Base-by-base conservation (phyloP, 1,140 invertebrate genomes). In the Aphaenogaster rudis region DNA sequence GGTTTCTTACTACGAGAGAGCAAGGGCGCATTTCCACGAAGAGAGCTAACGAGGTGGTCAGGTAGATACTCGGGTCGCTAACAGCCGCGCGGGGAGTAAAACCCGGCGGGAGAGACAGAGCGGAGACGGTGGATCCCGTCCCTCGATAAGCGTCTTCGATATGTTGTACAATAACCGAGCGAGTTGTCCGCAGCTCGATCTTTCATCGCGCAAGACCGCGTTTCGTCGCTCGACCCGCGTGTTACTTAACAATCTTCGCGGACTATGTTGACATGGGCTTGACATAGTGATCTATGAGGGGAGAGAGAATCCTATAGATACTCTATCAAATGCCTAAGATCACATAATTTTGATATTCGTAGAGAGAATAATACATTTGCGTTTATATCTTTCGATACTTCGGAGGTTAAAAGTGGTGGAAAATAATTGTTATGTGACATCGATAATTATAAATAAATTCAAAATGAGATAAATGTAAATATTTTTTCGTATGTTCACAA, bases 121-220 rank as follows among this genome's bases (percentile, higher is more conserved):
- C 57, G 69, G 81, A 87, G 74, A 89, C 57, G 52, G 57, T 76
- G 84, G 74, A 79, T 64, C 57, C 67, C 45, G 45, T 86, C 45
- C 48, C n/a, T 57, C 76, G 87, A 88, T 88, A 88, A 88, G 71
- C 71, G 86, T 81, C 87, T 88, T 87, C 77, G 85, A 87, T 88
- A 77, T 77, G 74, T 71, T 45, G 85, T 77, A 87, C 87, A 88
- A 88, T 88, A 88, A 86, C 76, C 76, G 61, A 86, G 39, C 21
- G 52, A 67, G 66, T 66, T 61, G 52, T 45, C 59, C 4, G 50
- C 39, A 45, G 72, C 64, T 59, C 71, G 69, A 84, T 52, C 81
- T 76, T 72, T 76, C 69, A 59, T 72, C 80, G 52, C 78, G 36
- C 67, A 33, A 45, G 17, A 59, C 28, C 28, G 39, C 39, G 28